These are phyloP conservation scores for Ooceraea biroi DNA, from an alignment of 1,140 invertebrate species.

Conservation along the genomic window DNA sequence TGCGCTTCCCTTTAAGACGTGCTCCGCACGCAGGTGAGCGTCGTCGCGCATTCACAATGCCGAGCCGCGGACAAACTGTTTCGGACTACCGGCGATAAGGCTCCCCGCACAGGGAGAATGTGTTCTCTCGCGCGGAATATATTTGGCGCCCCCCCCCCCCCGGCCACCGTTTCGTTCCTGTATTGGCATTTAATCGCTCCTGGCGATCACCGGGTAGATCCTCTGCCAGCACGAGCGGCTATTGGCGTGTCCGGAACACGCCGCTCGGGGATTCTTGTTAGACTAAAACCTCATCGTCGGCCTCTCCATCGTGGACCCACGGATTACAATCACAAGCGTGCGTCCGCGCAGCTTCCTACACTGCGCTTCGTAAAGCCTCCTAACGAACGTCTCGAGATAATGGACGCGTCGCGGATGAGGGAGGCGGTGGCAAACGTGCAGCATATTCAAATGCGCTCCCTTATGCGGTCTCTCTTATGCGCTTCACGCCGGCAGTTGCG, in stretches of 20 bases:
- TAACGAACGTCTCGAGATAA: slow-evolving; percentile 58
- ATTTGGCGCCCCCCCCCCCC: slow-evolving; percentile 16
- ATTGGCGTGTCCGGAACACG: slow-evolving; percentile 38
- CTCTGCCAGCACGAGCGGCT: too few species aligned
- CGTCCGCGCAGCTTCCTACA: slow-evolving; percentile 18
- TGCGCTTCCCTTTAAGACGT: slow-evolving; percentile 52
- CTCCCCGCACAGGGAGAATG: slow-evolving; percentile 1
- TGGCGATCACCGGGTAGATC: slow-evolving; percentile 22
- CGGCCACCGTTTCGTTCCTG: slow-evolving; percentile 21
- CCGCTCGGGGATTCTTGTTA: background rate
- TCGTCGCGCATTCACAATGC: slow-evolving; percentile 48
- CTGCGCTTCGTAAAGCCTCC: slow-evolving; percentile 15
- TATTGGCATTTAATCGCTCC: slow-evolving; percentile 15
- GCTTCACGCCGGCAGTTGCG: slow-evolving; percentile 66
- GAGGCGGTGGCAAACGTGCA: slow-evolving; percentile 46
- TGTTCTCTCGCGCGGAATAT: slow-evolving; percentile 30
- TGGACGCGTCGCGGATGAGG: background rate
- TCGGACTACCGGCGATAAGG: slow-evolving; percentile 50
- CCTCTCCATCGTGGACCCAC: slow-evolving; percentile 27
- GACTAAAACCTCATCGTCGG: slow-evolving; percentile 5
- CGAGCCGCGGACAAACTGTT: slow-evolving; percentile 50
- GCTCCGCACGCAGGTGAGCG: slow-evolving; percentile 65
- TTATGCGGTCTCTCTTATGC: slow-evolving; percentile 66
- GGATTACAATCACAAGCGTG: slow-evolving; percentile 53
- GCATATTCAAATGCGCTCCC: slow-evolving; percentile 65